A percentile compares a stretch with the other conserved stretches of the same genome.
These are phyloP conservation scores for Achatina immaculata DNA, from an alignment of 1,140 invertebrate genomes.

Conservation along the genomic window DNA sequence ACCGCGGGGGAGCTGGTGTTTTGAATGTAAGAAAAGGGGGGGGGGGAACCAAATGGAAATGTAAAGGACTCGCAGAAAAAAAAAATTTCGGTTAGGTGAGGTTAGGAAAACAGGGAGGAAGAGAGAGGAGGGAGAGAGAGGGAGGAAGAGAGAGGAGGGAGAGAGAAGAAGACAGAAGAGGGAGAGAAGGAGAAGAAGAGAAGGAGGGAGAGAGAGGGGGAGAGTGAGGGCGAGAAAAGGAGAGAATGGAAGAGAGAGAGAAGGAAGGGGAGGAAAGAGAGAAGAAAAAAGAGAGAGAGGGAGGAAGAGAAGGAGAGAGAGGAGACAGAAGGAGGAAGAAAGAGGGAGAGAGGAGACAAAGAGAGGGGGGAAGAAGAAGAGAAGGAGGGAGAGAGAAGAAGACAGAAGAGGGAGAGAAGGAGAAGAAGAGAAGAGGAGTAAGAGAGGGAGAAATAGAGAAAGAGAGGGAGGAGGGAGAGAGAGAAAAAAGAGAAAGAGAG, in stretches of 20 bases:
- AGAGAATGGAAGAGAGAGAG: conserved; percentile 5
- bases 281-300: background rate
- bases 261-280: conserved; percentile 3
- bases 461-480: conserved; percentile 3
- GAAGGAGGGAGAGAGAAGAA: background rate
- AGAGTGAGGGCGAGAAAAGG: conserved; percentile 14
- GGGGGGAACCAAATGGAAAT: too few species aligned
- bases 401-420: conserved; percentile 11
- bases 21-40: background rate
- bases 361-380: background rate
- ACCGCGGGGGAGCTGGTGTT: background rate
- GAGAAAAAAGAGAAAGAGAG: background rate
- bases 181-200: conserved; percentile 4
- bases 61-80: background rate
- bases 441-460: conserved; percentile 25
- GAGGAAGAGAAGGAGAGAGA: conserved; percentile 21
- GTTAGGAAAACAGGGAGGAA: background rate
- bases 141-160: background rate
- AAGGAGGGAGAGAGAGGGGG: conserved; percentile 10
- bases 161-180: background rate
- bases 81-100: background rate
- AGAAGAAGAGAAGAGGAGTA: conserved; percentile 17
- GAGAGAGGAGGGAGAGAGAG: conserved; percentile 32
- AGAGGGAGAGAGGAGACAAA: conserved; percentile 1
- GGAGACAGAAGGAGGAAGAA: conserved; percentile 22